A percentile compares a stretch with the other conserved stretches of the same genome.
Conservation (phyloP, 2,888 invertebrate species). For the Polydrusus pterygomalis region DNA sequence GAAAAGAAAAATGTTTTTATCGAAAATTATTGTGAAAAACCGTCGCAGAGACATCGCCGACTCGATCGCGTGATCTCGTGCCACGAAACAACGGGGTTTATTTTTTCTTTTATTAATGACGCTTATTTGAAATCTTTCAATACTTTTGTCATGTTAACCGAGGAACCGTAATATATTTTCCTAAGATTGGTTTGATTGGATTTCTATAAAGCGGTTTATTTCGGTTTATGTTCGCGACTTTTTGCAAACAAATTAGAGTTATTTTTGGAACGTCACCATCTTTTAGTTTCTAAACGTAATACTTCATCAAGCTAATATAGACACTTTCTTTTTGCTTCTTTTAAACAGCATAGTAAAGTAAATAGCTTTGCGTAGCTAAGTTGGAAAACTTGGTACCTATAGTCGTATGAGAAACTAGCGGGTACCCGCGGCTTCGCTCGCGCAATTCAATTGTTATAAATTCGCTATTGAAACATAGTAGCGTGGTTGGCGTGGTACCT, state of each 20-base stretch:
- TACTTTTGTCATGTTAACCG: slow-evolving; percentile 53
- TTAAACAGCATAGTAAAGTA: too few species aligned
- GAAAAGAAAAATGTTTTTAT: slow-evolving; percentile 53
- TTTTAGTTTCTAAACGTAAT: too few species aligned
- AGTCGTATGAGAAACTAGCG: too few species aligned
- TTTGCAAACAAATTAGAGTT: not conserved
- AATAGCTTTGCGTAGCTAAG: too few species aligned
- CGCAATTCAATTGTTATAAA: too few species aligned
- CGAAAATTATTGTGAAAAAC: slow-evolving; percentile 59
- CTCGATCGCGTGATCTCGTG: slow-evolving; percentile 65
- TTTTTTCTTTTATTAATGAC: slow-evolving; percentile 59
- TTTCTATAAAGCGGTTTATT: slow-evolving; percentile 7
- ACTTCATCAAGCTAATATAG: too few species aligned
- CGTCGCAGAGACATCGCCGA: slow-evolving; percentile 65
- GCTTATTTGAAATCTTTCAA: slow-evolving; percentile 59
- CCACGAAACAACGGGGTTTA: slow-evolving; percentile 58
- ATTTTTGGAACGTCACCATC: not conserved
- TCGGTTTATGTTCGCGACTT: not conserved
- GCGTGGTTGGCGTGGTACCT: too few species aligned
- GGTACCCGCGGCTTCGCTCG: too few species aligned
- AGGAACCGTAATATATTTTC: slow-evolving; percentile 31
- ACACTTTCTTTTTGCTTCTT: too few species aligned
- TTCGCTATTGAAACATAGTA: too few species aligned
- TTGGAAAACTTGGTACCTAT: too few species aligned
- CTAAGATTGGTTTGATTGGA: slow-evolving; percentile 19